Conservation (phyloP, 2,113 vertebrate genomes). For the Scomber scombrus region DNA sequence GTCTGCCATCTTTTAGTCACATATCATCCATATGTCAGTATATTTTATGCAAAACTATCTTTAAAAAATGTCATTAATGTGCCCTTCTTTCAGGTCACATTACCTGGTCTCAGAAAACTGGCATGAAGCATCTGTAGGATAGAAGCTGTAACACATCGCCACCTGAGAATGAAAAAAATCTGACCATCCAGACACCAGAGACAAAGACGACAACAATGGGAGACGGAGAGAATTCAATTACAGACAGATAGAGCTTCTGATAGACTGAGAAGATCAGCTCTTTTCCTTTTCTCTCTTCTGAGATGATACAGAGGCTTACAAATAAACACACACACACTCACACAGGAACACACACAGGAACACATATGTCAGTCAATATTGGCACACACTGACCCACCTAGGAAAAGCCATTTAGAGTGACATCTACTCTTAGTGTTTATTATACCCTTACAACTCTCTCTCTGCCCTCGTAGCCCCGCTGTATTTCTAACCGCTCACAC, state of each 20-base stretch:
- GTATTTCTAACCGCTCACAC: slow-evolving; percentile 89
- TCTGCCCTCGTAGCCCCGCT: slow-evolving; percentile 76
- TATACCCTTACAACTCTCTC: slow-evolving; percentile 62
- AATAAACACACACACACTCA: slow-evolving; percentile 35
- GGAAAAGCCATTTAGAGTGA: slow-evolving; percentile 99
- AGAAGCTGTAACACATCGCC: slow-evolving; percentile 18
- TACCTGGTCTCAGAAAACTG: background rate
- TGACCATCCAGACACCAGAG: slow-evolving; percentile 64
- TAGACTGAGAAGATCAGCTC: slow-evolving; percentile 73
- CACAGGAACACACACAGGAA: slow-evolving; percentile 14
- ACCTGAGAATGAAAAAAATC: slow-evolving; percentile 40
- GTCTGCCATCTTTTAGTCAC: too few relatives aligned
- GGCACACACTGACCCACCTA: slow-evolving; percentile 94
- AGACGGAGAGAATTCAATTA: slow-evolving; percentile 78
- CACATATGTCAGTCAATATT: slow-evolving; percentile 94
- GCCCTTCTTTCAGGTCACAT: background rate
- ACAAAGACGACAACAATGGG: slow-evolving; percentile 75
- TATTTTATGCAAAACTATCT: background rate
- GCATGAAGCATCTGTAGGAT: slow-evolving; percentile 6
- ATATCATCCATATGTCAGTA: too few relatives aligned
- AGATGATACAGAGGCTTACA: slow-evolving; percentile 55
- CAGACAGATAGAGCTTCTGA: slow-evolving; percentile 69
- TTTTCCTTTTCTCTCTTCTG: slow-evolving; percentile 43
- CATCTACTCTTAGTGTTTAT: slow-evolving; percentile 83
- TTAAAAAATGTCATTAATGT: background rate